Evolutionary conservation across 2,888 invertebrate genomes (phyloP).

Genomic region (Lepidonotus clava): DNA sequence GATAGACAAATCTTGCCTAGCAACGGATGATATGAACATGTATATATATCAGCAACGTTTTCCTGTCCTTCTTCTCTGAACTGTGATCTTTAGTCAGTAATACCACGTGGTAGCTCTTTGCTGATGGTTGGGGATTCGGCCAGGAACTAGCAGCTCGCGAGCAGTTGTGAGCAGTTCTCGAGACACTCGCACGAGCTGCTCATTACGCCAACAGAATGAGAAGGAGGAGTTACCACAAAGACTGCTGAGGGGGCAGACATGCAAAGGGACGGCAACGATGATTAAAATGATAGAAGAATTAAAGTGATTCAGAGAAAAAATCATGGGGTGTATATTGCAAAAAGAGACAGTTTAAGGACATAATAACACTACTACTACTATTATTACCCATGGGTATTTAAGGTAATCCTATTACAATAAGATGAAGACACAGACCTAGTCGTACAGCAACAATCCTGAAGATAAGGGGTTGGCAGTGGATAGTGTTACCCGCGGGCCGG

Average conservation of each 20-base stretch:
- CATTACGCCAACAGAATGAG: no score
- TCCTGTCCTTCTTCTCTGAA: conserved; percentile 39
- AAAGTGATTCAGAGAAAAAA: not conserved
- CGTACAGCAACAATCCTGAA: not conserved
- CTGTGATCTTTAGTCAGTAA: conserved; percentile 50
- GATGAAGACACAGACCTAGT: not conserved
- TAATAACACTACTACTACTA: no score
- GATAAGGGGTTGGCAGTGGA: no score
- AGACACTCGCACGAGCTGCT: no score
- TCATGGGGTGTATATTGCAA: not conserved
- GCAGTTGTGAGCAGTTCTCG: no score
- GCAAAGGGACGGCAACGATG: not conserved
- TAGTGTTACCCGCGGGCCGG: not conserved
- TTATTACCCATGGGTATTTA: not conserved
- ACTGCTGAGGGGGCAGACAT: not conserved
- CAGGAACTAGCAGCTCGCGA: no score
- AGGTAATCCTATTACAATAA: not conserved
- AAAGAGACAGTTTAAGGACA: not conserved
- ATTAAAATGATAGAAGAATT: not conserved
- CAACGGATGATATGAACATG: not conserved
- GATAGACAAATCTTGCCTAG: conserved; percentile 17
- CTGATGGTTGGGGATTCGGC: not conserved
- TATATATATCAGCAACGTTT: conserved; percentile 48
- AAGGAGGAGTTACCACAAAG: no score
- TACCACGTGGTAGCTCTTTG: not conserved